A percentile compares a stretch with the other conserved stretches of the same genome.
Evolutionary conservation across 1,140 invertebrate species (phyloP).

Genomic region (Arion vulgaris): DNA sequence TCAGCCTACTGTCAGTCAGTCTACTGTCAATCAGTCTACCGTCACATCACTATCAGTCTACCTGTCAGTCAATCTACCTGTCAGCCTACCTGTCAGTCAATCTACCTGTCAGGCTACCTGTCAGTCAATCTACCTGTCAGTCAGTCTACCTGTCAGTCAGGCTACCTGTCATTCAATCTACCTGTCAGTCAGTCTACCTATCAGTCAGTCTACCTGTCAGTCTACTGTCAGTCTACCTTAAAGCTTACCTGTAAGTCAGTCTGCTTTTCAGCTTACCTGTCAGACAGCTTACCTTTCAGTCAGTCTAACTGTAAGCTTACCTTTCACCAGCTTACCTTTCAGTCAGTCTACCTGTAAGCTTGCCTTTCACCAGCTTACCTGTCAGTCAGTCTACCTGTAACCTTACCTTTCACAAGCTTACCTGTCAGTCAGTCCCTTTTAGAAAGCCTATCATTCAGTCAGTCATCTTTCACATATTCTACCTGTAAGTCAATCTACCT

Average conservation of each 20-base stretch:
- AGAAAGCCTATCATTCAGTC: background rate
- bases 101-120: slow-evolving; percentile 12
- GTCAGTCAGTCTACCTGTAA: slow-evolving; percentile 6
- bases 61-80: slow-evolving; percentile 13
- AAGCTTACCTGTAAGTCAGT: background rate
- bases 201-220: background rate
- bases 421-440: slow-evolving; percentile 5
- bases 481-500: background rate
- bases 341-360: background rate
- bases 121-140: slow-evolving; percentile 6
- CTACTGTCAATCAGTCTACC: too few species aligned
- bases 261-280: too few species aligned
- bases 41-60: slow-evolving; percentile 1
- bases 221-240: background rate
- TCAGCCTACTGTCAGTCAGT: background rate
- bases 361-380: background rate
- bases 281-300: too few species aligned
- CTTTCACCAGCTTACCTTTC: background rate
- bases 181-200: background rate
- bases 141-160: background rate
- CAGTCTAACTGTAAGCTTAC: background rate
- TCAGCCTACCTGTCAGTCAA: slow-evolving; percentile 9
- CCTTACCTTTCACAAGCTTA: too few species aligned
- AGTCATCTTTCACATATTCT: too few species aligned
- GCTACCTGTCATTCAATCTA: background rate